Percentiles rank a stretch among this genome's conserved stretches.
Evolutionary conservation across 2,113 vertebrate genomes (phyloP).

Genomic region (Urocolius indicus): DNA sequence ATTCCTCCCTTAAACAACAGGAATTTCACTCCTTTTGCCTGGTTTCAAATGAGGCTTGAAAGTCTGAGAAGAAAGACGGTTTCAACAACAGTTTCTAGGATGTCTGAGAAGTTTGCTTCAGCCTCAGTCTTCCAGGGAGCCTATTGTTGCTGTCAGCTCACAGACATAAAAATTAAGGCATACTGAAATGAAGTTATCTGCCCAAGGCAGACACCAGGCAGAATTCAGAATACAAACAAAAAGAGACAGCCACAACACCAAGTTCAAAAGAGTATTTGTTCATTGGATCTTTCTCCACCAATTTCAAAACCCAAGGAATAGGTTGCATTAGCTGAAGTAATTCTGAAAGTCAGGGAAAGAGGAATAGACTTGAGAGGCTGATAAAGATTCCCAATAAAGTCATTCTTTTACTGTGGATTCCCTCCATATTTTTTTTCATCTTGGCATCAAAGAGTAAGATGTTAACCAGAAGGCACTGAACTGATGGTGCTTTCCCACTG

Average conservation of each 20-base stretch:
- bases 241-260: slow-evolving; percentile 35
- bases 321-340: background rate
- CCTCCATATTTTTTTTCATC: too few relatives aligned
- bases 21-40: background rate
- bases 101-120: background rate
- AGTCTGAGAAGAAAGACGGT: background rate
- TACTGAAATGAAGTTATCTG: slow-evolving; percentile 26
- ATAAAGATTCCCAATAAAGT: background rate
- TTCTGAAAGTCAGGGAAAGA: background rate
- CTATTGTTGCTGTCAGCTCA: slow-evolving; percentile 44
- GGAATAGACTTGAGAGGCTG: background rate
- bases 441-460: background rate
- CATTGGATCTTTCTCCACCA: background rate
- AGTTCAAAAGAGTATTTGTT: background rate
- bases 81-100: background rate
- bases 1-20: background rate
- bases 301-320: background rate
- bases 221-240: slow-evolving; percentile 21
- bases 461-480: background rate
- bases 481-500: background rate
- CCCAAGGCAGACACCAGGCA: slow-evolving; percentile 52
- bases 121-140: background rate
- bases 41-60: background rate
- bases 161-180: background rate
- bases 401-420: background rate